phyloP scores from a whole-genome alignment of 2,113 vertebrate species.

The Macheiramphus alcinus region DNA sequence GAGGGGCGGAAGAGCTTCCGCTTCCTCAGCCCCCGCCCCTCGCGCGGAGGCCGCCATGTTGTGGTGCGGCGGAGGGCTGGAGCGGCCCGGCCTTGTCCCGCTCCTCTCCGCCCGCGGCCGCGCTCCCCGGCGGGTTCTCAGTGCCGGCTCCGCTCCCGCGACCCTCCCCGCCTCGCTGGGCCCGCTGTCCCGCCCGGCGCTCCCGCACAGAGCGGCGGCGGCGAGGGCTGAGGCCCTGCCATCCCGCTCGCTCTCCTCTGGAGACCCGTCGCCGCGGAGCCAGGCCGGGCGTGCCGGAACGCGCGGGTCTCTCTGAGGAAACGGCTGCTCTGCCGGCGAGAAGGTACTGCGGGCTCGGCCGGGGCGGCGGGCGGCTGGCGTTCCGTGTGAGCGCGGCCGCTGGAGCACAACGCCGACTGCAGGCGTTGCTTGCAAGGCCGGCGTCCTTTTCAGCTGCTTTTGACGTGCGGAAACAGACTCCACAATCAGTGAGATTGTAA shows the following conservation, averaged over 20 bases:
- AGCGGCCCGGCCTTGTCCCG: not conserved
- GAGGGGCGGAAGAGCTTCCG: not conserved
- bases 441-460: not conserved
- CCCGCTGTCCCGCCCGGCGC: not conserved
- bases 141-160: too few species aligned
- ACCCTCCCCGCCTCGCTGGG: not conserved
- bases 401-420: accelerated
- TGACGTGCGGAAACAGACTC: too few species aligned
- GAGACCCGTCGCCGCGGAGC: too few species aligned
- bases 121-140: too few species aligned
- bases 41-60: not conserved
- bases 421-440: not conserved
- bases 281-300: not conserved
- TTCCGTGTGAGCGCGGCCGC: accelerated
- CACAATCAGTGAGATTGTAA: too few species aligned
- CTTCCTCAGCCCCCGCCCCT: not conserved
- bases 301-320: not conserved
- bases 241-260: not conserved
- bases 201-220: not conserved
- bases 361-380: not conserved
- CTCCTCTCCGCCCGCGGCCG: not conserved
- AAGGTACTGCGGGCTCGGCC: not conserved
- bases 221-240: not conserved
- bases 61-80: accelerated
- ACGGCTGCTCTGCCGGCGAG: not conserved